Evolutionary conservation across 2,113 vertebrate genomes (phyloP).

Genomic region (Leptodactylus fuscus): DNA sequence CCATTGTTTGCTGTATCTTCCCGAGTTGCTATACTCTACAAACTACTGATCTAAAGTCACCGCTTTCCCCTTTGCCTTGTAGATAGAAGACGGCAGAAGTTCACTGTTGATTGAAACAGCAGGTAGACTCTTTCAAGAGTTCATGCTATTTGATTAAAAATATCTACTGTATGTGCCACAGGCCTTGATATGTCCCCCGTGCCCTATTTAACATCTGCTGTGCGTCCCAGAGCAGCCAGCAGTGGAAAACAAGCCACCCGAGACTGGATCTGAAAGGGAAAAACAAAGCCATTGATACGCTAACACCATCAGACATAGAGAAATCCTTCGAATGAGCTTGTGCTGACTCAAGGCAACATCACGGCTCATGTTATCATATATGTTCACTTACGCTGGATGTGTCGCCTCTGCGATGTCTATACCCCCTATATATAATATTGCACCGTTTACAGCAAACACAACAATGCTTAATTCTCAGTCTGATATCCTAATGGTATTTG

Average conservation of each 20-base stretch:
- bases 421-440: neutral
- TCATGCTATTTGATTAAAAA: conserved; percentile 74
- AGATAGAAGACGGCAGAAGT: conserved; percentile 18
- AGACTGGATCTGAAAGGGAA: conserved; percentile 69
- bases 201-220: conserved; percentile 73
- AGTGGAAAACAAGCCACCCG: conserved; percentile 70
- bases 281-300: conserved; percentile 74
- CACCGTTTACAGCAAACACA: too few species aligned
- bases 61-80: neutral
- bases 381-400: conserved; percentile 57
- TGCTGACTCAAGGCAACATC: conserved; percentile 71
- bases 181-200: conserved; percentile 68
- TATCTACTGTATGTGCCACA: conserved; percentile 70
- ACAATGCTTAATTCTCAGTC: neutral
- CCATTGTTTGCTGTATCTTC: neutral
- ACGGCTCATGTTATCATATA: conserved; percentile 65
- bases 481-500: neutral
- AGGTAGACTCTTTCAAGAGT: conserved; percentile 54
- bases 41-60: neutral
- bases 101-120: conserved; percentile 33
- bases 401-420: neutral
- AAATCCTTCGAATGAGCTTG: conserved; percentile 68
- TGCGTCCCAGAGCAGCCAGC: conserved; percentile 64
- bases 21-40: neutral
- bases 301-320: conserved; percentile 64